A percentile compares a stretch with the other conserved stretches of the same genome.
phyloP scores from a whole-genome alignment of 92 coral and sea anemone species.

The Anthopleura xanthogrammica region DNA sequence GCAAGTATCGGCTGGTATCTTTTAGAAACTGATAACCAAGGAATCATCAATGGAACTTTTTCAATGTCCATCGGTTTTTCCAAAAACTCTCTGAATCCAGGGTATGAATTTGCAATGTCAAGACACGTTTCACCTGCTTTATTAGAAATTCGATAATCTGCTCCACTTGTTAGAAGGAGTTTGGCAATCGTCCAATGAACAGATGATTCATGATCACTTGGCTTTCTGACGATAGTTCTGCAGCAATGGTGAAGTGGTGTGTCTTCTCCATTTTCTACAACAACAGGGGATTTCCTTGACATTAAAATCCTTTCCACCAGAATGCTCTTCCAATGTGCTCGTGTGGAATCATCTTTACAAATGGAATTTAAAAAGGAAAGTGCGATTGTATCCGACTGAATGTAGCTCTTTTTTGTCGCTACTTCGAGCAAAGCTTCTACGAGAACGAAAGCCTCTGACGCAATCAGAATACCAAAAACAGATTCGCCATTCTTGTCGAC shows the following conservation, averaged over 20 bases:
- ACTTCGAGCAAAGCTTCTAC: conserved; percentile 8
- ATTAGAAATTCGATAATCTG: background rate
- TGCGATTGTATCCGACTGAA: background rate
- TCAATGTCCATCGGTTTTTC: background rate
- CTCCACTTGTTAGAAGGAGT: conserved; percentile 14
- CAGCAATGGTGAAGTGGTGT: conserved; percentile 22
- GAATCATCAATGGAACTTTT: background rate
- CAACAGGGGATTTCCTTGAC: background rate
- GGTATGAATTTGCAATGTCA: conserved; percentile 3
- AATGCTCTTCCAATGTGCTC: conserved; percentile 15
- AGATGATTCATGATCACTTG: background rate
- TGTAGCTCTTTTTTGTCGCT: background rate
- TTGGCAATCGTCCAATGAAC: conserved; percentile 17
- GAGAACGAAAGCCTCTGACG: conserved; percentile 8
- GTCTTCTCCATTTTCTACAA: background rate
- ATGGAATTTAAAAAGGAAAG: conserved; percentile 7
- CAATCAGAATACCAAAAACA: conserved; percentile 20
- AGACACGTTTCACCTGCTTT: conserved; percentile 1
- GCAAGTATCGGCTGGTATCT: background rate
- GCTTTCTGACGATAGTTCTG: background rate
- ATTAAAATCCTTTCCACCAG: conserved; percentile 12
- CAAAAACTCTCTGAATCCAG: background rate
- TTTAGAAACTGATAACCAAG: conserved; percentile 21
- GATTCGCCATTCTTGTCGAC: conserved; percentile 29
- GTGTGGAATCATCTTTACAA: conserved; percentile 11